Percentiles rank a stretch among this genome's conserved stretches.
Evolutionary conservation across 2,797 vertebrate genomes (phyloP).

Genomic region (Chaenodraco wilsoni): DNA sequence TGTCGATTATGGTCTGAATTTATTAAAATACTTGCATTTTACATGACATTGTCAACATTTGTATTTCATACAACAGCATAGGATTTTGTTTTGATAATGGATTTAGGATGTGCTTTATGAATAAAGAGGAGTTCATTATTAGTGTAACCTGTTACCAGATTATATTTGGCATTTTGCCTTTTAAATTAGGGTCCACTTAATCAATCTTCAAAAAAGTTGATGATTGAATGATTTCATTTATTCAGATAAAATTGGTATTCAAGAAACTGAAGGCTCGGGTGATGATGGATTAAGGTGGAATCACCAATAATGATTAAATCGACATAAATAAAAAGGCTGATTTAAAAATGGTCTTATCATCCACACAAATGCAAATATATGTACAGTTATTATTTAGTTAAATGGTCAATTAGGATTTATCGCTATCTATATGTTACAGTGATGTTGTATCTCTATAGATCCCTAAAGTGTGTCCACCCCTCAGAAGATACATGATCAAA

Average conservation of each 20-base stretch:
- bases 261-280: not conserved
- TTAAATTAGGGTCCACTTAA: not conserved
- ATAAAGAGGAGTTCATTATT: not conserved
- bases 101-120: not conserved
- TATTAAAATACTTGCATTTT: not conserved
- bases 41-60: too few species aligned
- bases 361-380: not conserved
- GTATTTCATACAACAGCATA: not conserved
- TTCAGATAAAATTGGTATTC: not conserved
- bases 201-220: not conserved
- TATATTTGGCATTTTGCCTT: not conserved
- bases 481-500: constrained; percentile 70
- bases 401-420: constrained; percentile 22
- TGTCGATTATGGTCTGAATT: not conserved
- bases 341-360: not conserved
- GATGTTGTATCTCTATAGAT: not conserved
- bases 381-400: not conserved
- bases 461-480: constrained; percentile 23
- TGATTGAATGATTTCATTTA: not conserved
- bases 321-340: not conserved
- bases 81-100: not conserved
- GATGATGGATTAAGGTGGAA: not conserved
- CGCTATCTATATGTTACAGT: constrained; percentile 13
- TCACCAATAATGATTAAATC: not conserved
- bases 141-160: not conserved